A percentile compares a stretch with the other conserved stretches of the same genome.
Evolutionary conservation across 2,888 invertebrate genomes (phyloP).

Genomic region (Graphium colonna): DNA sequence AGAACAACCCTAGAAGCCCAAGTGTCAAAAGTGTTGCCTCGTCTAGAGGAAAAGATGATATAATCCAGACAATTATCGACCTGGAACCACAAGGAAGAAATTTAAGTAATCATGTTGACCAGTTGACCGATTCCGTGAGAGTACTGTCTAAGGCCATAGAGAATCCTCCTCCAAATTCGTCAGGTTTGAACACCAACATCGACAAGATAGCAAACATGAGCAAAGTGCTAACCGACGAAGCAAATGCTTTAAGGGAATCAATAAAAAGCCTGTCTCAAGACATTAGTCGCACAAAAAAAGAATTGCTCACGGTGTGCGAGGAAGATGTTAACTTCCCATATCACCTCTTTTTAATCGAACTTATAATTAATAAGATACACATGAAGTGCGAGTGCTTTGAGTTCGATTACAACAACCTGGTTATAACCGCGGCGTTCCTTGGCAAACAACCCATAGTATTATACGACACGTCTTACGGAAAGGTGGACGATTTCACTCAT

Average conservation of each 20-base stretch:
- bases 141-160: conserved; percentile 39
- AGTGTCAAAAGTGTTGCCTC: conserved; percentile 21
- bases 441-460: conserved; percentile 63
- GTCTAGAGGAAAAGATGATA: conserved; percentile 28
- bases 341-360: conserved; percentile 67
- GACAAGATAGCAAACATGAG: conserved; percentile 66
- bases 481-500: conserved; percentile 55
- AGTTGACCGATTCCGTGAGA: conserved; percentile 45
- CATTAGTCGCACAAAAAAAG: conserved; percentile 55
- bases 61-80: conserved; percentile 35
- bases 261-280: conserved; percentile 61
- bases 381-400: conserved; percentile 76
- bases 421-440: conserved; percentile 62
- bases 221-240: conserved; percentile 61
- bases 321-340: conserved; percentile 62
- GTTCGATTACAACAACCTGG: conserved; percentile 62
- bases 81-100: conserved; percentile 44
- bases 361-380: conserved; percentile 69
- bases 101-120: conserved; percentile 46
- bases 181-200: conserved; percentile 48
- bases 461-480: conserved; percentile 62
- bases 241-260: conserved; percentile 60
- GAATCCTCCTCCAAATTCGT: conserved; percentile 32
- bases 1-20: conserved; percentile 28
- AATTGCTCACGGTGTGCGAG: conserved; percentile 36